Percentiles rank a stretch among this genome's conserved stretches.
phyloP scores from a whole-genome alignment of 1,140 invertebrate species.

The Scaptomyza hsui region DNA sequence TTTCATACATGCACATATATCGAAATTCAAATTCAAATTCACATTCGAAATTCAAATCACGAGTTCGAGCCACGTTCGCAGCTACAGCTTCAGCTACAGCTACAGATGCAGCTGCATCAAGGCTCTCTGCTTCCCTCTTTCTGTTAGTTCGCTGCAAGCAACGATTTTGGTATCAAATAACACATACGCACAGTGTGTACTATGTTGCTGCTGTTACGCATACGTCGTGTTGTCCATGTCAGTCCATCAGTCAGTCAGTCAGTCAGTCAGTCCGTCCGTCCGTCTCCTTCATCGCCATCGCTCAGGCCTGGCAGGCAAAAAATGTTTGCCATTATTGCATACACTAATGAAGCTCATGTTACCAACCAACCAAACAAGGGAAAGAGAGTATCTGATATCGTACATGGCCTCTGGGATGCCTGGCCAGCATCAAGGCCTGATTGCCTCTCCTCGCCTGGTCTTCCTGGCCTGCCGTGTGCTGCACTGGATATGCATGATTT shows the following conservation, averaged over 20 bases:
- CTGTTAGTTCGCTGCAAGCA: constrained; percentile 33
- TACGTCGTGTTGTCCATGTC: constrained; percentile 58
- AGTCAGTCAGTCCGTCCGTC: constrained; percentile 27
- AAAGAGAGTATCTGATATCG: constrained; percentile 23
- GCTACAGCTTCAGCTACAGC: not conserved
- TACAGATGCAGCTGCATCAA: constrained; percentile 26
- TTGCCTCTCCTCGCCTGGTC: not conserved
- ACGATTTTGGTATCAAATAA: constrained; percentile 75
- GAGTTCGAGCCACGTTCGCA: constrained; percentile 36
- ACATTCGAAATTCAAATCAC: constrained; percentile 78
- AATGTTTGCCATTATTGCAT: constrained; percentile 82
- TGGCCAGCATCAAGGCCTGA: not conserved
- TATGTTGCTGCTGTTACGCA: constrained; percentile 54
- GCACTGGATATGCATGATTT: constrained; percentile 74
- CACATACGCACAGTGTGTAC: constrained; percentile 30
- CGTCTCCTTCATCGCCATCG: constrained; percentile 35
- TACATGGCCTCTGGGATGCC: constrained; percentile 35
- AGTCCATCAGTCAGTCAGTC: constrained; percentile 27
- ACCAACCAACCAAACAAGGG: constrained; percentile 30
- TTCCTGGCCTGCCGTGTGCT: constrained; percentile 32
- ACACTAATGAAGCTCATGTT: constrained; percentile 83
- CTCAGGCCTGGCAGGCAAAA: constrained; percentile 75
- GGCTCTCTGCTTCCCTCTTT: not conserved
- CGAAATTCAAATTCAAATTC: constrained; percentile 64
- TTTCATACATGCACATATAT: no score